A percentile compares a stretch with the other conserved stretches of the same genome.
These are phyloP conservation scores for Coregonus clupeaformis DNA, from an alignment of 2,113 vertebrate species.

Conservation along the genomic window DNA sequence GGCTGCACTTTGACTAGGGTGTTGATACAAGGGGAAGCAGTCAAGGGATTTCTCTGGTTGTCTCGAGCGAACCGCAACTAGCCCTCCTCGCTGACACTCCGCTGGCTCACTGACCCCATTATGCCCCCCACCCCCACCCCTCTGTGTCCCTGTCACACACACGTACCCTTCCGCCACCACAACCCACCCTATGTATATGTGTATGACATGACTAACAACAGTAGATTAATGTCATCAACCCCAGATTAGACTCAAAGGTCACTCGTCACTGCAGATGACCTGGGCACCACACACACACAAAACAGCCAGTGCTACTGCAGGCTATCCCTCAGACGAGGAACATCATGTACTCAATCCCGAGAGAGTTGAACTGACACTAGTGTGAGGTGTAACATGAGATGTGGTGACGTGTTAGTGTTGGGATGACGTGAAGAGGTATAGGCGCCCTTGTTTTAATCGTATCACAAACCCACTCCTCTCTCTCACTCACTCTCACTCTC, in stretches of 20 bases:
- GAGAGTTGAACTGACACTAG: no score
- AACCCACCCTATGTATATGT: neutral
- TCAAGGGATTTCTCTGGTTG: constrained; percentile 23
- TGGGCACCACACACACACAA: constrained; percentile 15
- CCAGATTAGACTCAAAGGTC: neutral
- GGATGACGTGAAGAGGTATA: neutral
- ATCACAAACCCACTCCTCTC: neutral
- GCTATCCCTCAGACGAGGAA: constrained; percentile 3
- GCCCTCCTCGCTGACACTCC: neutral
- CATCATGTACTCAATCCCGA: neutral
- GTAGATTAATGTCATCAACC: neutral
- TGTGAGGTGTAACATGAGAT: no score
- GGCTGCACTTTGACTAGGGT: constrained; percentile 75
- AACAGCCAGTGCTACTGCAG: constrained; percentile 10
- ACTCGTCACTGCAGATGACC: neutral
- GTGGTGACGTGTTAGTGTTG: no score
- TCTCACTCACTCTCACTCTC: no score
- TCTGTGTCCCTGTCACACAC: constrained; percentile 26
- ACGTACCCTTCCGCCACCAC: constrained; percentile 28
- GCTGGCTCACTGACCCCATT: neutral
- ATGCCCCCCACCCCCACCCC: neutral
- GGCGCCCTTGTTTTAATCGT: constrained; percentile 1
- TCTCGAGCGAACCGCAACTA: neutral
- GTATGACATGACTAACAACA: neutral
- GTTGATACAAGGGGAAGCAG: constrained; percentile 64